Conservation (phyloP, 2,888 invertebrate genomes). For the Villa cingulata region DNA sequence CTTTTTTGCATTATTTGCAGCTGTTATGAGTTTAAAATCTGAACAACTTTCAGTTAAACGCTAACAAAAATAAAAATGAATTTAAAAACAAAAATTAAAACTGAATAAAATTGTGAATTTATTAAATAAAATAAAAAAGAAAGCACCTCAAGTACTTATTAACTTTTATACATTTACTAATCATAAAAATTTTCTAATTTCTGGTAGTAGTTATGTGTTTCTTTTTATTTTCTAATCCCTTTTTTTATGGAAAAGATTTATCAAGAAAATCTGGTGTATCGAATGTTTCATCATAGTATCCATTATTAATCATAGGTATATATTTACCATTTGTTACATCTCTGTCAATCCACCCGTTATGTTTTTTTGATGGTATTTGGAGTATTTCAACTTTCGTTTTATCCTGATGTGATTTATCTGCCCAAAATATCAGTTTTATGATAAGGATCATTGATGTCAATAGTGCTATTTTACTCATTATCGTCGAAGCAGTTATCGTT, state of each 20-base stretch:
- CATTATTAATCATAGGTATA: background rate
- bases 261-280: background rate
- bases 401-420: slow-evolving; percentile 16
- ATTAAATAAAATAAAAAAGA: no score
- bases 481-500: slow-evolving; percentile 41
- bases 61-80: no score
- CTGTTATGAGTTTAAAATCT: slow-evolving; percentile 58
- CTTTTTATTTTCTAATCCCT: no score
- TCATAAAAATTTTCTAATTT: no score
- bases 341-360: background rate
- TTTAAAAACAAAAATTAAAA: no score
- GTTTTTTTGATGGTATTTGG: slow-evolving; percentile 3
- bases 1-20: slow-evolving; percentile 75
- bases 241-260: background rate
- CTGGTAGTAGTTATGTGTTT: no score
- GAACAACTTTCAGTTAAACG: no score
- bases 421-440: slow-evolving; percentile 20
- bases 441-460: slow-evolving; percentile 25
- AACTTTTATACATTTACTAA: no score
- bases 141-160: no score
- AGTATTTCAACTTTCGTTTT: slow-evolving; percentile 4
- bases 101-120: no score
- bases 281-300: background rate
- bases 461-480: slow-evolving; percentile 32
- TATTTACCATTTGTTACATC: background rate